Percentiles rank a stretch among this genome's conserved stretches.
Evolutionary conservation across 2,797 vertebrate species (phyloP).

Genomic region (Neosilurus mollespiculum): DNA sequence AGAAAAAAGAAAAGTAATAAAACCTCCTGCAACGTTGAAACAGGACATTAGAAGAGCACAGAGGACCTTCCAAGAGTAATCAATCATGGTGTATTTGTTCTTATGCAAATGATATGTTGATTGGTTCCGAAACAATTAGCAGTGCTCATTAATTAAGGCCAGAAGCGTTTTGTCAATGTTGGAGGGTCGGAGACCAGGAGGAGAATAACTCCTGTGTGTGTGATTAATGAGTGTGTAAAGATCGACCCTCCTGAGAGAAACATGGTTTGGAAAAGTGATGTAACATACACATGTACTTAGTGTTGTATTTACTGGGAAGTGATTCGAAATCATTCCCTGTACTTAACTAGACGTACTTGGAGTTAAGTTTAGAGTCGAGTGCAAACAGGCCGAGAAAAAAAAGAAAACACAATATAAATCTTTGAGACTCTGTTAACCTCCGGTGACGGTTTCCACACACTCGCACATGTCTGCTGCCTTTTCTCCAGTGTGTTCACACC

Average conservation of each 20-base stretch:
- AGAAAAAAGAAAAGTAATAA: constrained; percentile 20
- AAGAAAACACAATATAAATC: constrained; percentile 16
- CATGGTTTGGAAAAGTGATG: constrained; percentile 8
- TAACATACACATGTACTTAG: neutral
- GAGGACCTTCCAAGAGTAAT: constrained; percentile 55
- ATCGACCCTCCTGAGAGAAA: constrained; percentile 44
- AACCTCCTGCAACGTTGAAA: constrained; percentile 42
- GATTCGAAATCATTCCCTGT: neutral
- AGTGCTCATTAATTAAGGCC: constrained; percentile 55
- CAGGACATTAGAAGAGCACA: constrained; percentile 46
- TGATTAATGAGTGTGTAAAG: constrained; percentile 55
- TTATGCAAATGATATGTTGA: constrained; percentile 58
- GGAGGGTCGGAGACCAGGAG: constrained; percentile 36
- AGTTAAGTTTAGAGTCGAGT: constrained; percentile 14
- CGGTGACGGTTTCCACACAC: constrained; percentile 44
- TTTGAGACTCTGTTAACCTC: constrained; percentile 47
- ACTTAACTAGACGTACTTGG: neutral
- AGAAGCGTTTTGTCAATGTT: constrained; percentile 38
- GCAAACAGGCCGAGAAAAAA: neutral
- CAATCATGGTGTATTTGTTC: constrained; percentile 56
- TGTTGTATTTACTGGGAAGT: constrained; percentile 1
- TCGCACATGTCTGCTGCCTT: constrained; percentile 46
- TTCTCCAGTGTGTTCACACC: constrained; percentile 57
- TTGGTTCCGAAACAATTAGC: constrained; percentile 61
- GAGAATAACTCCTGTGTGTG: constrained; percentile 45